A percentile compares a stretch with the other conserved stretches of the same genome.
phyloP scores from a whole-genome alignment of 2,888 invertebrate species.

The Tinea pellionella region DNA sequence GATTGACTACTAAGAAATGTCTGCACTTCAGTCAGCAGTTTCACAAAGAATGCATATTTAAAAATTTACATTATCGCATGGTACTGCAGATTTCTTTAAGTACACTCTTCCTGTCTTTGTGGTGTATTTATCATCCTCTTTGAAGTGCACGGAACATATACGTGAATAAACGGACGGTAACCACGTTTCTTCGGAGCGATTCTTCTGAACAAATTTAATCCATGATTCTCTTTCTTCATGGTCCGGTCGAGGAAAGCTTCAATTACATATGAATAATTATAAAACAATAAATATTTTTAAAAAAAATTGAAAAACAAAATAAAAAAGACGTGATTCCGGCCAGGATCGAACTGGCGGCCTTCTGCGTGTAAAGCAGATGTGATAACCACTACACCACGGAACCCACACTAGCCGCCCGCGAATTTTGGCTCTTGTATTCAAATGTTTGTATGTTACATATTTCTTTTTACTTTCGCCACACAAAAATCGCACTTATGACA shows the following conservation, averaged over 20 bases:
- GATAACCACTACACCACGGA: conserved; percentile 65
- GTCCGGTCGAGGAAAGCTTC: not conserved
- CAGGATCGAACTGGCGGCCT: conserved; percentile 67
- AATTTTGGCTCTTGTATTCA: not conserved
- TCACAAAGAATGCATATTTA: too few relatives aligned
- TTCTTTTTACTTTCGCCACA: not conserved
- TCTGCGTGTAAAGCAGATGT: conserved; percentile 66
- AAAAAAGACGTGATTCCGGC: conserved; percentile 54
- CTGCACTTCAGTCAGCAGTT: too few relatives aligned
- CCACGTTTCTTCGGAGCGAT: conserved; percentile 22
- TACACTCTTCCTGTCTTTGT: conserved; percentile 8
- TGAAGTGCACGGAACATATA: conserved; percentile 23
- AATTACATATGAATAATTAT: not conserved
- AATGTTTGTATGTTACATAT: not conserved
- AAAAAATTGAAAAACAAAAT: conserved; percentile 23
- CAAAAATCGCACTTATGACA: too few relatives aligned
- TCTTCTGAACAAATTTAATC: conserved; percentile 14
- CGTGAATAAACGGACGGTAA: conserved; percentile 18
- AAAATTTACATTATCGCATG: not conserved
- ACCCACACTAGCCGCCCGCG: conserved; percentile 23
- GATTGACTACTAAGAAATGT: too few relatives aligned
- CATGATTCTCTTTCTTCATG: not conserved
- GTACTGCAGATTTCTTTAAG: conserved; percentile 14
- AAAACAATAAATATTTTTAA: not conserved
- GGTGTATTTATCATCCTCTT: conserved; percentile 5